Percentiles rank a stretch among this genome's conserved stretches.
Evolutionary conservation across 2,888 invertebrate species (phyloP).

Genomic region (Notodonta ziczac): DNA sequence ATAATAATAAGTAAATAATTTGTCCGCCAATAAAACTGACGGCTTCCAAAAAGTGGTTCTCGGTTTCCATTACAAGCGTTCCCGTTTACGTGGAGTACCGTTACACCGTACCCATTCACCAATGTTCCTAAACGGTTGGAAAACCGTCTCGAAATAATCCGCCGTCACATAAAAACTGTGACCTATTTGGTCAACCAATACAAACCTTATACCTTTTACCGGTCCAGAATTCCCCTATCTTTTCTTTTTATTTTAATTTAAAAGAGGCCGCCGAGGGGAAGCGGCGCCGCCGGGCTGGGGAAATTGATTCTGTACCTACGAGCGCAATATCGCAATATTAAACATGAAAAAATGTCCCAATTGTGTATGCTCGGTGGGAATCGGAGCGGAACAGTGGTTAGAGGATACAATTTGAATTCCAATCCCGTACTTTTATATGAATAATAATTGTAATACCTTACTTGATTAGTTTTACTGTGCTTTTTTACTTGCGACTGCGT

Average conservation of each 20-base stretch:
- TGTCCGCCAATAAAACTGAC: no score
- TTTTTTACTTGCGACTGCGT: no score
- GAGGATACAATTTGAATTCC: no score
- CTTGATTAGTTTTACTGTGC: no score
- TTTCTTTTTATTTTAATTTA: conserved; percentile 42
- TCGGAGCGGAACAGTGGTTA: no score
- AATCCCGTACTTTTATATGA: not conserved
- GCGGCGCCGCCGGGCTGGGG: conserved; percentile 32
- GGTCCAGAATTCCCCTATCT: conserved; percentile 19
- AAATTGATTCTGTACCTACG: conserved; percentile 38
- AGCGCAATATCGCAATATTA: conserved; percentile 21
- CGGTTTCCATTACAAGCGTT: not conserved
- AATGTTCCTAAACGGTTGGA: conserved; percentile 11
- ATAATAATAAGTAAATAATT: no score
- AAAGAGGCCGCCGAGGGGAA: conserved; percentile 28
- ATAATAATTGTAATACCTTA: not conserved
- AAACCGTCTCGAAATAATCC: conserved; percentile 5
- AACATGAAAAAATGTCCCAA: not conserved
- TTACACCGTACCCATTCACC: not conserved
- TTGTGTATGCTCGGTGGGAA: not conserved
- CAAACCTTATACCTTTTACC: conserved; percentile 21
- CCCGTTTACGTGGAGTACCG: not conserved
- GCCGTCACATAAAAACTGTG: conserved; percentile 3
- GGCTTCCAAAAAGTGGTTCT: not conserved
- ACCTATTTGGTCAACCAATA: conserved; percentile 14